Percentiles rank a stretch among this genome's conserved stretches.
Evolutionary conservation across 2,888 invertebrate genomes (phyloP).

Genomic region (Parnassius glacialis): DNA sequence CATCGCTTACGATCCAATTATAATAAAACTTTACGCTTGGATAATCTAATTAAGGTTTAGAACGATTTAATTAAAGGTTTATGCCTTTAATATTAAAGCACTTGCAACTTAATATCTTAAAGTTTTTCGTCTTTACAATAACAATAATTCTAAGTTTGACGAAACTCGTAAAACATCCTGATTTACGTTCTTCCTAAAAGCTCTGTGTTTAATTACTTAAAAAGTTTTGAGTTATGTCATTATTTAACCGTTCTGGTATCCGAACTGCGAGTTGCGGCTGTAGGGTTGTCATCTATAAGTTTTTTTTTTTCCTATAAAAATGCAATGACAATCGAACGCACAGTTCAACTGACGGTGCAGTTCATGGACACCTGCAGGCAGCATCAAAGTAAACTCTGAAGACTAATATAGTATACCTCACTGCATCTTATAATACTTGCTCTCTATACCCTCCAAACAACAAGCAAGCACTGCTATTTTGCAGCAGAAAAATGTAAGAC

Average conservation of each 20-base stretch:
- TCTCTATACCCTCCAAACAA: no score
- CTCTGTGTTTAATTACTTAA: constrained; percentile 49
- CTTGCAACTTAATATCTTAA: constrained; percentile 25
- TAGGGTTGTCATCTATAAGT: constrained; percentile 10
- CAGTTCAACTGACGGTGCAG: no score
- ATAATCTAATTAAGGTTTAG: constrained; percentile 19
- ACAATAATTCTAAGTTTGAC: constrained; percentile 21
- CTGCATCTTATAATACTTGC: no score
- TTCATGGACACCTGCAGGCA: no score
- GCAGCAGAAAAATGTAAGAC: no score
- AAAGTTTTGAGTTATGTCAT: constrained; percentile 53
- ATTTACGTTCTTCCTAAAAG: constrained; percentile 31
- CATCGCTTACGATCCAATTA: constrained; percentile 1
- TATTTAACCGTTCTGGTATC: constrained; percentile 33
- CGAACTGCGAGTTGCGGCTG: constrained; percentile 23
- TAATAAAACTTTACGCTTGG: constrained; percentile 10
- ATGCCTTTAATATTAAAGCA: constrained; percentile 19
- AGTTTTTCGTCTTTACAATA: constrained; percentile 19
- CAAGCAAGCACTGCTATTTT: no score
- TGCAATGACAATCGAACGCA: no score
- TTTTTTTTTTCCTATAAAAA: background rate
- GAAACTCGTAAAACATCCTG: constrained; percentile 27
- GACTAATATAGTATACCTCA: no score
- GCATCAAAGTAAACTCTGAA: no score
- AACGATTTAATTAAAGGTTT: constrained; percentile 22